Evolutionary conservation across 2,113 vertebrate genomes (phyloP).

Genomic region (Rissa tridactyla): DNA sequence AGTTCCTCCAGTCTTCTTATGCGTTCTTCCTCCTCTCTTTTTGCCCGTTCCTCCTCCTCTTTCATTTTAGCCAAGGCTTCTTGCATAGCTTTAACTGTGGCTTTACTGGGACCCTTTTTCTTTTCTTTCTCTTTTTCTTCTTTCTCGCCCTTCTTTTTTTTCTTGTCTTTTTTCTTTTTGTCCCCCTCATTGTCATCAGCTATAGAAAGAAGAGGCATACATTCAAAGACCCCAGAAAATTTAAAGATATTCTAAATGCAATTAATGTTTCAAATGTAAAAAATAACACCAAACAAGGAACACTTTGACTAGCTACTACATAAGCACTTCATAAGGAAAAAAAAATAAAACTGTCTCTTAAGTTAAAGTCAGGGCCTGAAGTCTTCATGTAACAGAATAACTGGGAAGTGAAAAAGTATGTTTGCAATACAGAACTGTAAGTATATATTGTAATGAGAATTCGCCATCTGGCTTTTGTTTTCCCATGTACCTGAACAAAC

Average conservation of each 20-base stretch:
- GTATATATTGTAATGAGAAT: not conserved
- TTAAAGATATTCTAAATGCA: not conserved
- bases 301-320: not conserved
- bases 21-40: constrained; percentile 89
- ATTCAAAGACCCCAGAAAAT: not conserved
- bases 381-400: not conserved
- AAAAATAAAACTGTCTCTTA: not conserved
- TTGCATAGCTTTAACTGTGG: constrained; percentile 96
- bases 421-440: not conserved
- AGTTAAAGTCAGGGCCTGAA: not conserved
- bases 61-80: constrained; percentile 94
- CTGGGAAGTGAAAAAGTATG: not conserved
- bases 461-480: not conserved
- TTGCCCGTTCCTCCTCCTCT: constrained; percentile 92
- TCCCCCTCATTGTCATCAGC: constrained; percentile 86
- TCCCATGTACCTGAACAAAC: not conserved
- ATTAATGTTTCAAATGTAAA: not conserved
- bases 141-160: constrained; percentile 89
- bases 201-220: not conserved
- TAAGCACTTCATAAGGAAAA: not conserved
- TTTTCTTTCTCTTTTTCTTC: constrained; percentile 90
- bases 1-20: constrained; percentile 85
- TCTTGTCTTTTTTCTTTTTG: constrained; percentile 96
- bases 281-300: not conserved
- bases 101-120: constrained; percentile 97